A percentile compares a stretch with the other conserved stretches of the same genome.
phyloP scores from a whole-genome alignment of 2,797 vertebrate genomes.

The Myotis findleyi region DNA sequence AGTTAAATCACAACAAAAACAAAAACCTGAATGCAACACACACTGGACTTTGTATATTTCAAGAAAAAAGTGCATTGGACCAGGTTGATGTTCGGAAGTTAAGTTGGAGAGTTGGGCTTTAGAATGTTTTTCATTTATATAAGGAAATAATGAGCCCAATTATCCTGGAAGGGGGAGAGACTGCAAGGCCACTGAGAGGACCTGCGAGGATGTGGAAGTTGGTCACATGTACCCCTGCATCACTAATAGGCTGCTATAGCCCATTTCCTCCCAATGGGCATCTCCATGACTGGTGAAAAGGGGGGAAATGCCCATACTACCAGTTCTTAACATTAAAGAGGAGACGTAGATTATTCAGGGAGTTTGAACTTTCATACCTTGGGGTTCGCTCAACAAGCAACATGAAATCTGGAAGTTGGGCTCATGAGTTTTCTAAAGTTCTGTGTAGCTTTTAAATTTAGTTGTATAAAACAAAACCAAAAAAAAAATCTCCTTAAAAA shows the following conservation, averaged over 20 bases:
- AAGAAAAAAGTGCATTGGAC: background rate
- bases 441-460: background rate
- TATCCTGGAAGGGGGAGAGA: background rate
- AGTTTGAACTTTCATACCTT: background rate
- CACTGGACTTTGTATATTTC: background rate
- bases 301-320: background rate
- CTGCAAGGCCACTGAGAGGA: background rate
- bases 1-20: background rate
- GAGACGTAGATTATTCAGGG: background rate
- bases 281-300: background rate
- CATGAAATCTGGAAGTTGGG: background rate
- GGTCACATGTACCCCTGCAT: background rate
- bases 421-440: background rate
- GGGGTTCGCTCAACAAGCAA: background rate
- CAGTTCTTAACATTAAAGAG: background rate
- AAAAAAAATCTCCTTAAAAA: background rate
- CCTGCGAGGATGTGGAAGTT: background rate
- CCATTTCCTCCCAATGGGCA: background rate
- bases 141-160: slow-evolving; percentile 26
- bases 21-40: background rate
- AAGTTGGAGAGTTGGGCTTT: background rate
- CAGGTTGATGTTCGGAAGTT: background rate
- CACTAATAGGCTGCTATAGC: background rate
- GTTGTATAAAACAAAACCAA: slow-evolving; percentile 30
- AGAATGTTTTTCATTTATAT: slow-evolving; percentile 34